Percentiles rank a stretch among this genome's conserved stretches.
Conservation (phyloP, 2,888 invertebrate genomes). For the Thymelicus lineola region DNA sequence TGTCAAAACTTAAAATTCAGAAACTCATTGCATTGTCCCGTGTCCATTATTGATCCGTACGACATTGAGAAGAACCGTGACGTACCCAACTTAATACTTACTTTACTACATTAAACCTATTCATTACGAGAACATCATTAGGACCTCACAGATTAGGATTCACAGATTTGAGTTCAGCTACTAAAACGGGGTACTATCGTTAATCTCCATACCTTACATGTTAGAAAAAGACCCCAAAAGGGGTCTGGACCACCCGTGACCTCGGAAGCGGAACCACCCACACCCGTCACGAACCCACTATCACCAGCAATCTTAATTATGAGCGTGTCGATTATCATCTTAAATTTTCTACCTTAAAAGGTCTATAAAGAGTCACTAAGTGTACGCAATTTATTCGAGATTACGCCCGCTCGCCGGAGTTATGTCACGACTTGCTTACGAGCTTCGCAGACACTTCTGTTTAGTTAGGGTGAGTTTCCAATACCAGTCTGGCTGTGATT, state of each 20-base stretch:
- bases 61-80: no score
- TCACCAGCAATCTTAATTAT: constrained; percentile 81
- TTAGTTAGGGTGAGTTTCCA: constrained; percentile 44
- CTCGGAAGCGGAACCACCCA: constrained; percentile 83
- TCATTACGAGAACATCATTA: constrained; percentile 15
- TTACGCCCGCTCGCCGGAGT: constrained; percentile 69
- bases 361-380: constrained; percentile 82
- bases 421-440: constrained; percentile 74
- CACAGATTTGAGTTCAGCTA: constrained; percentile 11
- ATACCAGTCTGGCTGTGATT: constrained; percentile 12
- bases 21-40: no score
- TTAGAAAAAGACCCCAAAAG: constrained; percentile 56
- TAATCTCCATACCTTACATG: constrained; percentile 38
- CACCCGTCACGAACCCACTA: constrained; percentile 77
- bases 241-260: constrained; percentile 69
- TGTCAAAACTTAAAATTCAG: no score
- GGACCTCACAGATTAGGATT: background rate
- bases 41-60: no score
- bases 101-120: background rate
- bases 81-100: no score
- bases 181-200: constrained; percentile 26
- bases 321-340: constrained; percentile 84
- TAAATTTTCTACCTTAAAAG: constrained; percentile 83
- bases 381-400: constrained; percentile 81
- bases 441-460: constrained; percentile 75